Evolutionary conservation across 2,888 invertebrate species (phyloP).

Genomic region (Hydroisotoma schaefferi): DNA sequence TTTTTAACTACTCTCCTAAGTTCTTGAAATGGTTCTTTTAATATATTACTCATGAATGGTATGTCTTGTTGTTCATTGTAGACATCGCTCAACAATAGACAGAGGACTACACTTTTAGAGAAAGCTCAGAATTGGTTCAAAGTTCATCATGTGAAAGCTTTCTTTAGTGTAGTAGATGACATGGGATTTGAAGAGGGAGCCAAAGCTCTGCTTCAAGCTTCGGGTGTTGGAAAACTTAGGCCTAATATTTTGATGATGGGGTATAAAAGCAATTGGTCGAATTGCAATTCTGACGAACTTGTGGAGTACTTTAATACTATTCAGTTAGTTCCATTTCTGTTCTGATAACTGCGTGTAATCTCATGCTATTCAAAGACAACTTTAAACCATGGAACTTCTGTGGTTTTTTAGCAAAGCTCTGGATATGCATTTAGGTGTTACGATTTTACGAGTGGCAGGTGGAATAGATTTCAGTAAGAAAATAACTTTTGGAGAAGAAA

Average conservation of each 20-base stretch:
- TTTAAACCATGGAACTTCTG: too few relatives aligned
- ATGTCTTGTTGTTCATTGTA: conserved; percentile 15
- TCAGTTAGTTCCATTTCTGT: too few relatives aligned
- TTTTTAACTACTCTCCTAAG: neutral
- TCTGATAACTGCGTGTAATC: too few relatives aligned
- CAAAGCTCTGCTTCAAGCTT: conserved; percentile 53
- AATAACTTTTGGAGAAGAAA: conserved; percentile 50
- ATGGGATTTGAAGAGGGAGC: conserved; percentile 47
- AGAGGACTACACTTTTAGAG: conserved; percentile 32
- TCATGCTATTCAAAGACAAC: too few relatives aligned
- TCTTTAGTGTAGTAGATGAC: conserved; percentile 54
- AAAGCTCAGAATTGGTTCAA: conserved; percentile 52
- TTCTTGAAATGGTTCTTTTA: neutral
- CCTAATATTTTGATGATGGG: conserved; percentile 56
- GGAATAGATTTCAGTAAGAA: conserved; percentile 72
- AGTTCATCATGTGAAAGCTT: conserved; percentile 57
- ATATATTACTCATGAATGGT: neutral
- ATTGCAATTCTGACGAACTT: conserved; percentile 52
- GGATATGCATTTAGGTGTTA: conserved; percentile 84
- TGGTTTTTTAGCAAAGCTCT: conserved; percentile 75
- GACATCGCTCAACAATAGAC: conserved; percentile 39
- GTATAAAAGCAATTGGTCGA: conserved; percentile 58
- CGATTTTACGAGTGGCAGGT: conserved; percentile 77
- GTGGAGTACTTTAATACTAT: conserved; percentile 59
- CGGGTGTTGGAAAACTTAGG: conserved; percentile 57